Base-by-base conservation (phyloP, 2,888 invertebrate genomes). In the Ashinkailepas kermadecensis region DNA sequence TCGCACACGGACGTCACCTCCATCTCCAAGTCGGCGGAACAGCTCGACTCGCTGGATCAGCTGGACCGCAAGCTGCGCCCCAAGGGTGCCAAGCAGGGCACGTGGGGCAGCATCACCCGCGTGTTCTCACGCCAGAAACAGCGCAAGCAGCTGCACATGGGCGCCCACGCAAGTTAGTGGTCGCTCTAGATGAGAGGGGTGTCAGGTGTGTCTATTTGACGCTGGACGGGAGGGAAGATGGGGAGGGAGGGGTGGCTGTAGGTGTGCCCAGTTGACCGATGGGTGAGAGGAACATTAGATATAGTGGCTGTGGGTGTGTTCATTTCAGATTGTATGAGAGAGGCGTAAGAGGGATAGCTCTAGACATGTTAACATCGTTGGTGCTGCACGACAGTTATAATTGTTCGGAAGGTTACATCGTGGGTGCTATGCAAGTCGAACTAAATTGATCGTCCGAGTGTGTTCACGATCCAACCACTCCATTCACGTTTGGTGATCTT, bases 81-180 rank as follows among this genome's bases (percentile, higher is more conserved):
- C 6, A 57, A 59, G 23, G 58, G 23, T 7, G 58, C 79, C 23
- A 57, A 58, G 15, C 79, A 94, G 23, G 92, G 93, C 39, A 93
- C 94, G 1, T 96, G 95, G 95, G 95, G 95, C 81, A 95, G 95
- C 86, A 96, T 96, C 87, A 95, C 95, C 12, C 84, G 95, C 84
- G 95, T 96, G 59, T 96, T 96, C 86, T 94, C 95, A 0, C 90
- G 95, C 81, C 93, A 94, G 84, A 90, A 95, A 80, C 94, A 95
- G 87, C 92, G 95, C 94, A 93, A 87, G 93, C 94, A 86, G 89
- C 91, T 58, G 91, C 79, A 79, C 25, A 74, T 74, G 74, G 74
- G 54, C 56, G 56, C 9, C 21, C 74, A 74, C 11, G 56, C 74
- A 21, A 56, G 74, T 74, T 8, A 74, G 74, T 70, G 39, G 6